phyloP scores from a whole-genome alignment of 2,888 invertebrate genomes.

The Hipparchia sbordonii region DNA sequence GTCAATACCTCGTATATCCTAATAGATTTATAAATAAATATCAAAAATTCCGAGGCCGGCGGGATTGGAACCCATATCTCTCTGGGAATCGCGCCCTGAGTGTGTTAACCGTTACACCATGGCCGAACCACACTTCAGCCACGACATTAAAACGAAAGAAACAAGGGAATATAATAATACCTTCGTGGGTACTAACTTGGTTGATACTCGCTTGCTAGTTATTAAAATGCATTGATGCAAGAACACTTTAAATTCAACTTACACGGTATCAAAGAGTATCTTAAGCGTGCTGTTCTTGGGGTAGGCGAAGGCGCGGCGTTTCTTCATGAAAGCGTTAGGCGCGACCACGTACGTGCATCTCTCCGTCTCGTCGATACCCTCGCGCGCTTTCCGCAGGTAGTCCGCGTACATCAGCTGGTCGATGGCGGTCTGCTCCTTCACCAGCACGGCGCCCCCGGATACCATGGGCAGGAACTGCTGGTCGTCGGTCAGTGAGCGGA shows the following conservation, averaged over 20 bases:
- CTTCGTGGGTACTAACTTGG: too few relatives aligned
- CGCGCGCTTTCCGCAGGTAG: conserved; percentile 84
- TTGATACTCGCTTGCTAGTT: background rate
- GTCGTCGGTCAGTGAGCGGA: conserved; percentile 56
- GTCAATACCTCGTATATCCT: too few relatives aligned
- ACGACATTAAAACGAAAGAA: too few relatives aligned
- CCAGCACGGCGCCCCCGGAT: conserved; percentile 64
- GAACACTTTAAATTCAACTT: conserved; percentile 53
- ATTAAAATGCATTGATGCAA: too few relatives aligned
- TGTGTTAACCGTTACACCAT: too few relatives aligned
- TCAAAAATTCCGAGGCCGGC: too few relatives aligned
- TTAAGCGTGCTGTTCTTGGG: conserved; percentile 84
- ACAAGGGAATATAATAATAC: too few relatives aligned
- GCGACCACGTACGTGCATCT: conserved; percentile 91
- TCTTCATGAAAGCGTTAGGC: conserved; percentile 85
- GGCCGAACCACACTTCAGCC: too few relatives aligned
- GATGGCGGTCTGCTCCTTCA: conserved; percentile 88
- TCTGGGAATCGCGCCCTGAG: too few relatives aligned
- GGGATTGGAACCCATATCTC: too few relatives aligned
- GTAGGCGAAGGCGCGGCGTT: conserved; percentile 88
- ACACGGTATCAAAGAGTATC: conserved; percentile 87
- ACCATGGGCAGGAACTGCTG: conserved; percentile 61
- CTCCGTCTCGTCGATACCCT: conserved; percentile 81
- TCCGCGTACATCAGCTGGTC: conserved; percentile 87
- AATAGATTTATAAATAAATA: too few relatives aligned